phyloP scores from a whole-genome alignment of 2,113 vertebrate genomes.

The Fregetta grallaria region DNA sequence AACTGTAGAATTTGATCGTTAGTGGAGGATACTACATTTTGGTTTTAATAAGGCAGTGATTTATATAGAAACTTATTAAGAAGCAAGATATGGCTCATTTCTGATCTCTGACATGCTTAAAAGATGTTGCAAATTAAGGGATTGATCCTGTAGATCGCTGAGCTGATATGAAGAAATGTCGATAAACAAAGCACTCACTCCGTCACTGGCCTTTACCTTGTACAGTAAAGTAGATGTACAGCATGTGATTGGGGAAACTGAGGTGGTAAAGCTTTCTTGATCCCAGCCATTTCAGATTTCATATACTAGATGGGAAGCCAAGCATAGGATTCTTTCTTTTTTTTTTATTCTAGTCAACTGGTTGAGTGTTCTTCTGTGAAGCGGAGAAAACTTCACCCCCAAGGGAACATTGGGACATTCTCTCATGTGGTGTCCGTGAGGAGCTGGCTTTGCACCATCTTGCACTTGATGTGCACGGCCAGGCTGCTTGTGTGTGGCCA shows the following conservation, averaged over 20 bases:
- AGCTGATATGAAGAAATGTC: slow-evolving; percentile 8
- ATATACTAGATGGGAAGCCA: neutral
- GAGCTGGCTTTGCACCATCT: neutral
- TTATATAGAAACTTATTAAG: slow-evolving; percentile 49
- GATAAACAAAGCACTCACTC: neutral
- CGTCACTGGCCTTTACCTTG: neutral
- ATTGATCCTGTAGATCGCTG: slow-evolving; percentile 26
- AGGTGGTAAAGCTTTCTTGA: neutral
- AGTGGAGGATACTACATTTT: slow-evolving; percentile 1
- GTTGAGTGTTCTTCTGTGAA: rapidly evolving
- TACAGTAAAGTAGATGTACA: neutral
- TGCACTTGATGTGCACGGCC: rapidly evolving
- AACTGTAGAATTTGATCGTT: slow-evolving; percentile 43
- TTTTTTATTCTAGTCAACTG: neutral
- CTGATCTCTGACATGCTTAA: slow-evolving; percentile 47
- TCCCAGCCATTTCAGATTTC: neutral
- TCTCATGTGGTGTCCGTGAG: rapidly evolving
- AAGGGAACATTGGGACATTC: rapidly evolving
- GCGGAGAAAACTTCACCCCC: neutral
- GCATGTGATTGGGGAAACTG: neutral
- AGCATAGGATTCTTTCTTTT: rapidly evolving
- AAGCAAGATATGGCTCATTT: slow-evolving; percentile 48
- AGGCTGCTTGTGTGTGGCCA: neutral
- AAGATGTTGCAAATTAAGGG: slow-evolving; percentile 55
- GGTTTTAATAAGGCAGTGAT: slow-evolving; percentile 61